Base-by-base conservation (phyloP, 1,140 invertebrate species). In the Dreissena polymorpha region DNA sequence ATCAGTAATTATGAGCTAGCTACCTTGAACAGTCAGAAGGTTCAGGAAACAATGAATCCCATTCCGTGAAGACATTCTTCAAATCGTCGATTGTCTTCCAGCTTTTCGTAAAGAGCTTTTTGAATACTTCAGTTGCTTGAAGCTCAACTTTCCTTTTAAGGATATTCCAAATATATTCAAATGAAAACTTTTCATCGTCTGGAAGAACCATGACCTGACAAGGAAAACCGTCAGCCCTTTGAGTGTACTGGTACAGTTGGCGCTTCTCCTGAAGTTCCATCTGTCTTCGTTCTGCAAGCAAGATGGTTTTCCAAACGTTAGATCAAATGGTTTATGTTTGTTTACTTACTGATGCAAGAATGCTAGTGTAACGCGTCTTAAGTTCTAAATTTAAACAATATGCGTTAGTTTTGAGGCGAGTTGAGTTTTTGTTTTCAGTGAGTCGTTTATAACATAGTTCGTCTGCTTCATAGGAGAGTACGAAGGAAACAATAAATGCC, bases 111-210 rank as follows among this genome's bases (percentile, higher is more conserved):
- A 63, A 63, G 2, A n/a, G 2, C 2, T 63, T 21, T 5, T 21
- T 63, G 10, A 63, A 63, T 63, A 21, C 10, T 5, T 10, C 10
- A 10, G 23, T 25, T 21, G 23, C 18, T 63, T 25, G 2, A 3
- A 63, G 23, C 8, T 39, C 8, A 39, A 8, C 39, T 39, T 39
- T 39, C 39, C 8, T 39, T 8, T 5, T 8, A 39, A 5, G 2
- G 39, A 39, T 8, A 39, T 39, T 8, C 39, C 39, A 39, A 5
- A 5, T 39, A 2, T 8, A 39, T 39, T 55, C 50, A 23, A 69
- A 70, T 14, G 76, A 79, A 25, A 79, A 79, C n/a, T 69, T 16
- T 55, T 79, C 76, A 39, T 79, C 76, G 0, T n/a, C 10, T 1
- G 76, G 76, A 14, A 79, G 16, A 0, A 25, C 10, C 49, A 55